Evolutionary conservation across 2,888 invertebrate species (phyloP), one percentile per base, ranked within the genome.

Genomic region (Melikaiella ostensackeni): DNA sequence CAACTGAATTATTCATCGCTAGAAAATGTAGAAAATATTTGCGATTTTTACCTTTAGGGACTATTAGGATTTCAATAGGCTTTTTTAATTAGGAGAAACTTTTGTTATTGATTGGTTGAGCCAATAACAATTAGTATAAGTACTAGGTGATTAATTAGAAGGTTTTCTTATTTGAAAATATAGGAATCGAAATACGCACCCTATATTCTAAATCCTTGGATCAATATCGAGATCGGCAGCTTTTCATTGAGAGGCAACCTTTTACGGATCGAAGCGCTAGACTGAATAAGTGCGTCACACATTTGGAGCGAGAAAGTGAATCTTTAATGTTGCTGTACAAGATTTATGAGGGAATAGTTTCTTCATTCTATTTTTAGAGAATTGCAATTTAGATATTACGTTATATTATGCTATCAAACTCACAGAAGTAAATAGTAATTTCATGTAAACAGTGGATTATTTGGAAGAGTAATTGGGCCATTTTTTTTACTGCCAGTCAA

Each of bases 251-350:
- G 21, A 57, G 59, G 27, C 59, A 59, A 27, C 59, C 59, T 59
- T 59, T 59, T 59, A 27, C 59, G 27, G 27, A 27, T 59, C 24
- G 57, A 24, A 57, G 57, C 21, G 57, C 57, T 57, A 57, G 57
- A 57, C 57, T 27, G 57, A 57, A 6, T 57, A 57, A 57, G 57
- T 57, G 27, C 21, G 57, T 57, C 57, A 24, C 57, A 27, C 57
- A 57, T 57, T 57, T 24, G 57, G 57, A 57, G 57, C 57, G 57
- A 57, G 57, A 57, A 57, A 57, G 57, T 57, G 57, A 57, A 57
- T 57, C 57, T 57, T 24, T 57, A 57, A 57, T 57, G 57, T 24
- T 57, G 24, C 57, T 27, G 24, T 57, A 57, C 21, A 57, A 57
- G 57, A 57, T 27, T 57, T 57, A 57, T 27, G 57, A 24, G 24